Conservation (phyloP, 1,140 invertebrate species). For the Eueides isabella region DNA sequence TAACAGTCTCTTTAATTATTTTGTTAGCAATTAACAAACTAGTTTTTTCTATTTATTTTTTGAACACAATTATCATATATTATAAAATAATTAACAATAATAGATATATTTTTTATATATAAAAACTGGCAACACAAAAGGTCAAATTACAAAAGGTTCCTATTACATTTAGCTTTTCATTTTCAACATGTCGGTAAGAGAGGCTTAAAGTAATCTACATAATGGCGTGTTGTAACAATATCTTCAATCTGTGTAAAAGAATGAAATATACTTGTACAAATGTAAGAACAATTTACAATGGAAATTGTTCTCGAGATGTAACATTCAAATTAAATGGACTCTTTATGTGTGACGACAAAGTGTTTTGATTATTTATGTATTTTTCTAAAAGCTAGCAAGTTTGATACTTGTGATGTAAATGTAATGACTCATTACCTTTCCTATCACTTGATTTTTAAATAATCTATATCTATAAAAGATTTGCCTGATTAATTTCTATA, state of each 20-base stretch:
- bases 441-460: too few species aligned
- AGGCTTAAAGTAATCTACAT: not conserved
- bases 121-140: not conserved
- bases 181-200: not conserved
- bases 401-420: not conserved
- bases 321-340: constrained; percentile 9
- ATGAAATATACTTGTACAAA: not conserved
- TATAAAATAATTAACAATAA: too few species aligned
- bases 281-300: not conserved
- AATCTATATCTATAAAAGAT: too few species aligned
- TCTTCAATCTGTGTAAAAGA: constrained; percentile 3
- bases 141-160: not conserved
- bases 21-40: too few species aligned
- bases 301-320: not conserved
- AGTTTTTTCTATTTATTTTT: too few species aligned
- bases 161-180: not conserved
- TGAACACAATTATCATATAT: too few species aligned
- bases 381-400: not conserved
- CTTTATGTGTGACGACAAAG: constrained; percentile 7
- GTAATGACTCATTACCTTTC: not conserved
- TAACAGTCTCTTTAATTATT: too few species aligned
- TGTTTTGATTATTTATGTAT: not conserved
- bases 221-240: constrained; percentile 12
- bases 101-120: not conserved
- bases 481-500: too few species aligned